Percentiles rank a stretch among this genome's conserved stretches.
Evolutionary conservation across 2,888 invertebrate genomes (phyloP).

Genomic region (Corythucha ciliata): DNA sequence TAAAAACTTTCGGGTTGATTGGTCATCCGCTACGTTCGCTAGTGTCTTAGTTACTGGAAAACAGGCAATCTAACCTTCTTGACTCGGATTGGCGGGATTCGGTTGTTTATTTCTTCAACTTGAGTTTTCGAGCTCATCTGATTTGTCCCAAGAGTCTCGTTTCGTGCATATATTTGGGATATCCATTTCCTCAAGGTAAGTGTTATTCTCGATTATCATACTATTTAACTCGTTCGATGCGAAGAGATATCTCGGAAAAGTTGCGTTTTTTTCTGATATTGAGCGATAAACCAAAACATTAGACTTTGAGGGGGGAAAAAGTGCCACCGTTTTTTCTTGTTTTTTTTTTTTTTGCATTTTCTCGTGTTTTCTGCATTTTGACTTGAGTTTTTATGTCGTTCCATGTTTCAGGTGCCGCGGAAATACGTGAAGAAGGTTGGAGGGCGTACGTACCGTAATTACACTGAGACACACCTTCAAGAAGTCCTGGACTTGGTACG

Average conservation of each 20-base stretch:
- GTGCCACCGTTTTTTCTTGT: background rate
- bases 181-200: background rate
- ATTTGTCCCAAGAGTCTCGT: background rate
- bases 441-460: slow-evolving; percentile 1
- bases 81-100: background rate
- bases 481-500: background rate
- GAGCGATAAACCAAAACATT: background rate
- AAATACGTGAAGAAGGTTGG: slow-evolving; percentile 1
- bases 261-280: background rate
- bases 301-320: slow-evolving; percentile 5
- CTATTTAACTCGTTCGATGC: slow-evolving; percentile 1
- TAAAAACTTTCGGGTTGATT: background rate
- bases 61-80: background rate
- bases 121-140: background rate
- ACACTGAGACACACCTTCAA: background rate
- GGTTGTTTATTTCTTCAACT: background rate
- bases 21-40: background rate
- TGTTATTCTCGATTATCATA: background rate
- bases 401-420: slow-evolving; percentile 1
- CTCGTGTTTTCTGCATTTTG: slow-evolving; percentile 1
- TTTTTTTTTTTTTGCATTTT: no score
- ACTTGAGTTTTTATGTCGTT: background rate
- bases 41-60: background rate
- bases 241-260: background rate
- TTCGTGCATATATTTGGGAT: background rate